Conservation (phyloP, 2,113 vertebrate species). For the Myodes glareolus region DNA sequence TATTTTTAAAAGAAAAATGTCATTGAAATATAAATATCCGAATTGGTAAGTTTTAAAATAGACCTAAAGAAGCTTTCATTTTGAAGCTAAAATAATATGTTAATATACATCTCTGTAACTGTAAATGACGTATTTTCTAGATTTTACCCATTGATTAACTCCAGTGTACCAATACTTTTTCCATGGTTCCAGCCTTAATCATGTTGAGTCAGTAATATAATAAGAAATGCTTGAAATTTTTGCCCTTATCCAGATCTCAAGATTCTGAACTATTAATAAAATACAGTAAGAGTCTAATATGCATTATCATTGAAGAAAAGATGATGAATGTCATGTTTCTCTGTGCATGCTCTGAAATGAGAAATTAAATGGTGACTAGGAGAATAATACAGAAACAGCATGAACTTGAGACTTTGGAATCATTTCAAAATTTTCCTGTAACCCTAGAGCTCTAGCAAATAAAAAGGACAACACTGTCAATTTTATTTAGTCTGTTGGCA, state of each 20-base stretch:
- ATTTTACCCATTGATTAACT: background rate
- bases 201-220: background rate
- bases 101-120: background rate
- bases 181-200: background rate
- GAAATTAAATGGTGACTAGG: background rate
- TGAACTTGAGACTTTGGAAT: background rate
- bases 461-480: background rate
- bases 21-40: background rate
- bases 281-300: background rate
- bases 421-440: slow-evolving; percentile 26
- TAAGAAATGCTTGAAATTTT: background rate
- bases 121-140: background rate
- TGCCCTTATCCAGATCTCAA: background rate
- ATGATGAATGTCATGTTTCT: background rate
- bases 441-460: background rate
- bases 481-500: background rate
- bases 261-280: slow-evolving; percentile 7
- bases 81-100: background rate
- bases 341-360: slow-evolving; percentile 1
- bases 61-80: background rate
- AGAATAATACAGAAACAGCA: background rate
- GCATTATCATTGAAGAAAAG: background rate
- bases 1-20: background rate
- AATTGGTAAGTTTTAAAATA: background rate
- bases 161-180: background rate